Evolutionary conservation across 2,888 invertebrate species (phyloP).

Genomic region (Perithous albicinctus): DNA sequence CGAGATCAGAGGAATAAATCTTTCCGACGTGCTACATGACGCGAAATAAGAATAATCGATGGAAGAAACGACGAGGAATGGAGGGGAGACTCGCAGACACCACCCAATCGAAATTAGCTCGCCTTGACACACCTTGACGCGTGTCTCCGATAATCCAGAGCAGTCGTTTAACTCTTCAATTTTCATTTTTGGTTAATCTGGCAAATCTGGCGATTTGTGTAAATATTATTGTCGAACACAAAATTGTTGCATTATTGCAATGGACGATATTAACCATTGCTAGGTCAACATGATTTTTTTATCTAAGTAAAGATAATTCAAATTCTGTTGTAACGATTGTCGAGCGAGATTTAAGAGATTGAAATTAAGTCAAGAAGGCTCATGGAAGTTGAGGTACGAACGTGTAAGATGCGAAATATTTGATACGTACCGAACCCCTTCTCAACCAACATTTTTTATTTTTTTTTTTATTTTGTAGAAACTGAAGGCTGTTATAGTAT

Average conservation of each 20-base stretch:
- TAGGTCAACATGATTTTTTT: not conserved
- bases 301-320: not conserved
- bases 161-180: not conserved
- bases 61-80: not conserved
- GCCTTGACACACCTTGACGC: conserved; percentile 63
- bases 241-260: too few species aligned
- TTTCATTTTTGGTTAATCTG: too few species aligned
- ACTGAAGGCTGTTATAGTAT: too few species aligned
- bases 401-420: too few species aligned
- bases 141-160: conserved; percentile 27
- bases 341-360: conserved; percentile 22
- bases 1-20: conserved; percentile 25
- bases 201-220: too few species aligned
- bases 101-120: conserved; percentile 58
- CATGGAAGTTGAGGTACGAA: not conserved
- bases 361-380: conserved; percentile 9
- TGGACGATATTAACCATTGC: too few species aligned
- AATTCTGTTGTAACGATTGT: not conserved
- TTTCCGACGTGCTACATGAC: not conserved
- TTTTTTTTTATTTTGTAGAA: too few species aligned
- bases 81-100: conserved; percentile 26
- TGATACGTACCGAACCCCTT: too few species aligned
- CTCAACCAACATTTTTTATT: too few species aligned
- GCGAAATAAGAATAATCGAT: conserved; percentile 34
- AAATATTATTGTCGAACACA: too few species aligned